Evolutionary conservation across 1,140 invertebrate genomes (phyloP).

Genomic region (Protaetia brevitarsis): DNA sequence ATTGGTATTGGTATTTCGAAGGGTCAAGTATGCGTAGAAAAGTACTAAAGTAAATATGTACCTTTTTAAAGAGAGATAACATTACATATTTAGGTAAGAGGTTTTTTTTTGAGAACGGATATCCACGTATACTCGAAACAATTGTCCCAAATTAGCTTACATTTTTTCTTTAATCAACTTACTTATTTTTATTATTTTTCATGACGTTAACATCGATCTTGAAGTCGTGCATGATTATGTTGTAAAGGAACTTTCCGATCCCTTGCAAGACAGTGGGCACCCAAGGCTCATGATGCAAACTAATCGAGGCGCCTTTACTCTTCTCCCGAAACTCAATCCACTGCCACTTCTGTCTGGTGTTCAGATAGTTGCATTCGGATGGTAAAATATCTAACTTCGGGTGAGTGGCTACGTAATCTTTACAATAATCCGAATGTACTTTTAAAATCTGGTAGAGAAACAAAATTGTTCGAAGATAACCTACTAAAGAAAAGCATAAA

Average conservation of each 20-base stretch:
- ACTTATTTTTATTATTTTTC: slow-evolving; percentile 56
- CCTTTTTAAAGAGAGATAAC: too few species aligned
- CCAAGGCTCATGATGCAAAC: slow-evolving; percentile 60
- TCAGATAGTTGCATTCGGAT: slow-evolving; percentile 50
- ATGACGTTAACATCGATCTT: slow-evolving; percentile 74
- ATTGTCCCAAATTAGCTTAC: not conserved
- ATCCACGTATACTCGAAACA: too few species aligned
- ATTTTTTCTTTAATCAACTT: slow-evolving; percentile 40
- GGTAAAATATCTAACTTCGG: slow-evolving; percentile 44
- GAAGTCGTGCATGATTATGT: slow-evolving; percentile 81
- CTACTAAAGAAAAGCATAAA: not conserved
- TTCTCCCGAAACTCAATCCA: slow-evolving; percentile 55
- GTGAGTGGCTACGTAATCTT: slow-evolving; percentile 37
- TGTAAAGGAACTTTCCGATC: slow-evolving; percentile 81
- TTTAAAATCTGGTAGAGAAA: slow-evolving; percentile 30
- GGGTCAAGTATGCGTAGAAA: too few species aligned
- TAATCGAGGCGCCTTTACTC: slow-evolving; percentile 58
- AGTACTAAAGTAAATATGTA: too few species aligned
- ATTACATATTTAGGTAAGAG: too few species aligned
- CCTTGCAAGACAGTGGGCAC: slow-evolving; percentile 56
- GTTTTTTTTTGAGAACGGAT: too few species aligned
- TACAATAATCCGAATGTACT: slow-evolving; percentile 42
- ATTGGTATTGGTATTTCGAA: too few species aligned
- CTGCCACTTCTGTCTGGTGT: slow-evolving; percentile 74
- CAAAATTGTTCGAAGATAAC: not conserved